phyloP scores from a whole-genome alignment of 2,888 invertebrate species.

The Athrips mouffetella region DNA sequence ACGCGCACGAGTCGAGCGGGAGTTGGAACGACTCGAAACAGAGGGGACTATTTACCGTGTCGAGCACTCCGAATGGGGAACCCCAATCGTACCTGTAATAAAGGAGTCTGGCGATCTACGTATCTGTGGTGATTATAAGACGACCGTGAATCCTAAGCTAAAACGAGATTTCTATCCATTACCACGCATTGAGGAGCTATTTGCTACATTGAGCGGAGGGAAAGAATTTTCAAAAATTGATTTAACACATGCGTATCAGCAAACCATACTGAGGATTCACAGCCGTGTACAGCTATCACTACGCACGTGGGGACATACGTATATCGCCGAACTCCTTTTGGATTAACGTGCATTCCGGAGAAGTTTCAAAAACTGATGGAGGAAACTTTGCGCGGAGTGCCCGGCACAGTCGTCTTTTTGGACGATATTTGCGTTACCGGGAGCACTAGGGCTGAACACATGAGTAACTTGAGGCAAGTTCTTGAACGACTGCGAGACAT shows the following conservation, averaged over 20 bases:
- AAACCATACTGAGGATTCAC: slow-evolving; percentile 22
- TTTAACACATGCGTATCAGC: slow-evolving; percentile 26
- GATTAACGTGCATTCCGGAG: slow-evolving; percentile 27
- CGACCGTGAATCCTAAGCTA: slow-evolving; percentile 24
- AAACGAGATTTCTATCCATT: slow-evolving; percentile 23
- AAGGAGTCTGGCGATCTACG: slow-evolving; percentile 15
- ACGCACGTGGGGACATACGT: slow-evolving; percentile 27
- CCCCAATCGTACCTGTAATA: slow-evolving; percentile 28
- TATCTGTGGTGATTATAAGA: slow-evolving; percentile 26
- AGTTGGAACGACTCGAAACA: slow-evolving; percentile 16
- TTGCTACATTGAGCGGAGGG: slow-evolving; percentile 26
- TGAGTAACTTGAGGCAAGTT: background rate
- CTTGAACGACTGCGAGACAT: slow-evolving; percentile 8
- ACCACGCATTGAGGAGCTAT: slow-evolving; percentile 29
- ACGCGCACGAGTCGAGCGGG: slow-evolving; percentile 17
- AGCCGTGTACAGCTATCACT: slow-evolving; percentile 24
- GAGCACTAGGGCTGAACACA: background rate
- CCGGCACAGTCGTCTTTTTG: background rate
- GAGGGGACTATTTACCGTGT: slow-evolving; percentile 20
- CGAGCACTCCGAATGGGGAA: slow-evolving; percentile 22
- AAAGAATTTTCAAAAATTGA: slow-evolving; percentile 30
- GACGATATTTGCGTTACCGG: slow-evolving; percentile 4
- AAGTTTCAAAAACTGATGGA: slow-evolving; percentile 28
- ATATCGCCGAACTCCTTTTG: slow-evolving; percentile 25
- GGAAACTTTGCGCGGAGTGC: slow-evolving; percentile 15